Evolutionary conservation across 2,113 vertebrate genomes (phyloP).

Genomic region (Puntigrus tetrazona): DNA sequence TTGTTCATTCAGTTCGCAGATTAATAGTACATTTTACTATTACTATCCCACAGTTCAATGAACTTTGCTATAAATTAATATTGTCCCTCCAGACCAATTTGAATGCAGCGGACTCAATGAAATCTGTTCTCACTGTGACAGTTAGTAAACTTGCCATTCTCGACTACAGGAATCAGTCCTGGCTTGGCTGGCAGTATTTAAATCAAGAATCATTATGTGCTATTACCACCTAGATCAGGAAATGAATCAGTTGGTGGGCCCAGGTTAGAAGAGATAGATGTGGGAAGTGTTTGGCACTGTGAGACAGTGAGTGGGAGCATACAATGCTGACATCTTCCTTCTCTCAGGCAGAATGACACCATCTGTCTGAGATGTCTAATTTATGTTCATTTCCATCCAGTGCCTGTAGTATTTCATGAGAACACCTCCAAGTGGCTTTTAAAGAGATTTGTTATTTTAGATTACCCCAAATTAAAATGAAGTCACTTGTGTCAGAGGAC

Average conservation of each 20-base stretch:
- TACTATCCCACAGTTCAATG: no score
- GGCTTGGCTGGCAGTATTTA: not conserved
- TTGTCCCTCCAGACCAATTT: not conserved
- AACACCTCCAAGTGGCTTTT: not conserved
- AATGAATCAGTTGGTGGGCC: not conserved
- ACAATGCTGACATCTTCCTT: constrained; percentile 9
- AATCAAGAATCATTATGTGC: not conserved
- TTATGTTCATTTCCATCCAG: not conserved
- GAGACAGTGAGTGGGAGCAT: constrained; percentile 11
- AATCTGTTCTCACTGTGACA: not conserved
- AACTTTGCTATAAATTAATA: not conserved
- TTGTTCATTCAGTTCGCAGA: no score
- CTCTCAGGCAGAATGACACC: constrained; percentile 1
- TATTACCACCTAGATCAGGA: constrained; percentile 1
- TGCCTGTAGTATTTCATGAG: not conserved
- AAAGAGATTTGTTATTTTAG: not conserved
- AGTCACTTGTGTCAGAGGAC: not conserved
- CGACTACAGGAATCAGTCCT: not conserved
- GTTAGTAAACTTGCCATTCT: not conserved
- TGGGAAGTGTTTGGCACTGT: constrained; percentile 8
- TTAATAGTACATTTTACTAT: no score
- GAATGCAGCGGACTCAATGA: not conserved
- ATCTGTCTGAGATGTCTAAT: constrained; percentile 32
- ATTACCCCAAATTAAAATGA: not conserved
- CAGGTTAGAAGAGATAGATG: constrained; percentile 5